Percentiles rank a stretch among this genome's conserved stretches.
Evolutionary conservation across 2,797 vertebrate genomes (phyloP).

Genomic region (Paguma larvata): DNA sequence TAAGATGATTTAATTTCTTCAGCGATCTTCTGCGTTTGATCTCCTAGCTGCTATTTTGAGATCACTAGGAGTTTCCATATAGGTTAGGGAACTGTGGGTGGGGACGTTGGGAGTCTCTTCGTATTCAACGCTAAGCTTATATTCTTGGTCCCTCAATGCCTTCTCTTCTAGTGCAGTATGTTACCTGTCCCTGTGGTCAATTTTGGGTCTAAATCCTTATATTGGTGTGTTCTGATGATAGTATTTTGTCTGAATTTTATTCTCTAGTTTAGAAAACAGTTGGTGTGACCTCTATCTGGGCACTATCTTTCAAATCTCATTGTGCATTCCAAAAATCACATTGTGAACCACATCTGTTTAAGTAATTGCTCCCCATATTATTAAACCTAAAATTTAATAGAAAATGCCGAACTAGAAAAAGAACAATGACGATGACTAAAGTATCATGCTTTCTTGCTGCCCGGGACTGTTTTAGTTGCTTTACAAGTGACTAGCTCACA

Average conservation of each 20-base stretch:
- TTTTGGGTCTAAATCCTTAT: background rate
- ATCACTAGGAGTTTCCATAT: rapidly evolving
- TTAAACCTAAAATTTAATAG: background rate
- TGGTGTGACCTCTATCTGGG: background rate
- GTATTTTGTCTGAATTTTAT: background rate
- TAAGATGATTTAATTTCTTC: background rate
- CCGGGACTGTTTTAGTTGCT: background rate
- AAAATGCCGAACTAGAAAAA: too few species aligned
- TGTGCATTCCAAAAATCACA: background rate
- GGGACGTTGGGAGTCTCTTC: too few species aligned
- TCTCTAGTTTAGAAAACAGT: background rate
- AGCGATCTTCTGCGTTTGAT: background rate
- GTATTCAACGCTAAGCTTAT: rapidly evolving
- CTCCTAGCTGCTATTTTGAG: background rate
- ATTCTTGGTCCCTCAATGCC: rapidly evolving
- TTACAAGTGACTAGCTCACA: background rate
- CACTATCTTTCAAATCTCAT: background rate
- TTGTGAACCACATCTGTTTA: background rate
- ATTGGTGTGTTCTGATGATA: too few species aligned
- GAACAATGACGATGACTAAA: background rate
- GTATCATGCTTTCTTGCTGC: background rate
- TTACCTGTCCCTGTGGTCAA: rapidly evolving
- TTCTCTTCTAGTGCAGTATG: rapidly evolving
- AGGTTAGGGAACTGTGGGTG: too few species aligned
- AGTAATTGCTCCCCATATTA: background rate